Evolutionary conservation across 2,888 invertebrate species (phyloP).

Genomic region (Agriopis marginaria): DNA sequence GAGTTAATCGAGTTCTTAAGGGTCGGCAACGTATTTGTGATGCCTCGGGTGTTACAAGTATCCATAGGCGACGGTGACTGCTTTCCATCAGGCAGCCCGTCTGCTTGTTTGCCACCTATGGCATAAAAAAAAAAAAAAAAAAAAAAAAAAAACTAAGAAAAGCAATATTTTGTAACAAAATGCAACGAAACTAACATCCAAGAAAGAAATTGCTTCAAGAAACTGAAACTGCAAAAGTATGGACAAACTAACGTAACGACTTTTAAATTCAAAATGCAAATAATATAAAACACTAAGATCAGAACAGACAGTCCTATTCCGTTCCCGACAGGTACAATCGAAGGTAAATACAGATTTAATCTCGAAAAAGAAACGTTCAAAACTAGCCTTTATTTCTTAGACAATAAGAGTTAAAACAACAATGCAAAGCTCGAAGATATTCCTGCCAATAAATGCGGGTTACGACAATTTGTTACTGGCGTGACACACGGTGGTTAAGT

Average conservation of each 20-base stretch:
- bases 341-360: conserved; percentile 49
- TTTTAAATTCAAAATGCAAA: conserved; percentile 47
- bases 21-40: too few species aligned
- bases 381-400: conserved; percentile 37
- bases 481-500: conserved; percentile 57
- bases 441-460: conserved; percentile 66
- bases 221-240: conserved; percentile 41
- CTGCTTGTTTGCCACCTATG: too few species aligned
- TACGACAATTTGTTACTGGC: conserved; percentile 65
- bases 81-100: too few species aligned
- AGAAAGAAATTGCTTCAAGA: conserved; percentile 15
- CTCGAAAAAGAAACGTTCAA: conserved; percentile 29
- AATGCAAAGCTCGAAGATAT: conserved; percentile 46
- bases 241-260: conserved; percentile 33
- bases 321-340: conserved; percentile 46
- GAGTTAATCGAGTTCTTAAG: too few species aligned
- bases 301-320: conserved; percentile 48
- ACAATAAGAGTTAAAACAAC: conserved; percentile 38
- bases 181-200: neutral
- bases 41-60: too few species aligned
- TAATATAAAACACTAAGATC: conserved; percentile 39
- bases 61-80: too few species aligned
- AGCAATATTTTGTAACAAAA: too few species aligned
- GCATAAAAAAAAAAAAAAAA: too few species aligned
- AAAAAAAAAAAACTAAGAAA: too few species aligned